Evolutionary conservation across 2,797 vertebrate species (phyloP).

Genomic region (Pantherophis alleghaniensis): DNA sequence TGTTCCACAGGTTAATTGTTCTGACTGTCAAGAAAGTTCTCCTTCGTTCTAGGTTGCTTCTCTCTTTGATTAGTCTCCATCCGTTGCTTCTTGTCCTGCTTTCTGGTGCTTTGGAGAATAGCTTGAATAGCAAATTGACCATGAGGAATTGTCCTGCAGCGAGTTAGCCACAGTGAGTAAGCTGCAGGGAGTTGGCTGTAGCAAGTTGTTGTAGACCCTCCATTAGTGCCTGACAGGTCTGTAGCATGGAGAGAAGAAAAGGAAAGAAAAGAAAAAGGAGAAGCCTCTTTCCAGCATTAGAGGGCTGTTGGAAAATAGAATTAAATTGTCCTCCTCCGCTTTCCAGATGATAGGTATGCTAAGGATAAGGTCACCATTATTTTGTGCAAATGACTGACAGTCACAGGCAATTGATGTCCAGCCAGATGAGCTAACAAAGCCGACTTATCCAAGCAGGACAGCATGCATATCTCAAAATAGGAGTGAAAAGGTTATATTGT

Average conservation of each 20-base stretch:
- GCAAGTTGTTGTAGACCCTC: too few species aligned
- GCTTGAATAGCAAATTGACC: too few species aligned
- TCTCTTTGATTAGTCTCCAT: too few species aligned
- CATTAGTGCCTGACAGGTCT: too few species aligned
- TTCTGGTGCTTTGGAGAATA: too few species aligned
- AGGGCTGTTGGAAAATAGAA: conserved; percentile 19
- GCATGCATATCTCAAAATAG: background rate
- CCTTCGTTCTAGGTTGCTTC: too few species aligned
- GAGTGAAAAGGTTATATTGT: background rate
- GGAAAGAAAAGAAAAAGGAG: background rate
- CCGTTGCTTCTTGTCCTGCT: too few species aligned
- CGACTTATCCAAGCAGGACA: background rate
- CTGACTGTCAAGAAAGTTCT: too few species aligned
- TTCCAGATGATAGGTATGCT: background rate
- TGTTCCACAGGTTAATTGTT: rapidly evolving
- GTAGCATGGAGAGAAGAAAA: too few species aligned
- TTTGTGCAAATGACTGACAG: rapidly evolving
- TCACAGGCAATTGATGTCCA: background rate
- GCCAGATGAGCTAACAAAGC: background rate
- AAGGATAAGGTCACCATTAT: background rate
- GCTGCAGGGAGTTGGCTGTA: too few species aligned
- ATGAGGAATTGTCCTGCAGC: too few species aligned
- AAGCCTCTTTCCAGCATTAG: background rate
- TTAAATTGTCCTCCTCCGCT: conserved; percentile 1
- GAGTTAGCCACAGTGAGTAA: too few species aligned